Base-by-base conservation (phyloP, 1,140 invertebrate species). In the Mesaphorura yosii region DNA sequence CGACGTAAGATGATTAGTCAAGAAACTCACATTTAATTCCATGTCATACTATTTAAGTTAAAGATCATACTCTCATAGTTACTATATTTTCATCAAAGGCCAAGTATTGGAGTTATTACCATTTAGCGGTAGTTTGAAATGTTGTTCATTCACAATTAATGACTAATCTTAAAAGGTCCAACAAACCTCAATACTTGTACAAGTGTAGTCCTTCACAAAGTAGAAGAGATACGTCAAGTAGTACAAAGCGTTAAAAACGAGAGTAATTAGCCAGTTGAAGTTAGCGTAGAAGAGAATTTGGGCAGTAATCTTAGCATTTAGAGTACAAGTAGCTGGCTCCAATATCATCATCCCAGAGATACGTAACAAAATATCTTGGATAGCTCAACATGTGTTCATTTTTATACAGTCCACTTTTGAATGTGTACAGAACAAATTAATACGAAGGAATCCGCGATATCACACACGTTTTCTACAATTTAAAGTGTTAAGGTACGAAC, bases 361-460 rank as follows among this genome's bases (percentile, higher is more conserved):
- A 10, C n/a, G 17, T 60, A 48, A 31, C 50, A 40, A 47, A 29
- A 19, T 17, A 51, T 27, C 59, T 55, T 51, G 48, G 52, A 41
- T 52, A 46, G 59, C 59, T 61, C 59, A 61, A 61, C 49, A 57
- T 58, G 59, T 61, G 59, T 61, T 61, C 59, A 61, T 54, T 55
- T 52, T 60, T 44, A 52, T 52, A 54, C n/a, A 28, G 28, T 22
- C 38, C 44, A 56, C 31, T n/a, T 10, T 10, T 10, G 31, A 34
- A 34, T 10, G 10, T 34, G 31, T n/a, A n/a, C 31, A 34, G 10
- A 34, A 34, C n/a, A 34, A 10, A 34, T 34, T 10, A 10, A 34
- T 34, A 34, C 31, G 31, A n/a, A n/a, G n/a, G n/a, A n/a, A n/a
- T n/a, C n/a, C n/a, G n/a, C n/a, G n/a, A n/a, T n/a, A n/a, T n/a